A percentile compares a stretch with the other conserved stretches of the same genome.
phyloP scores from a whole-genome alignment of 2,888 invertebrate genomes.

The Andrena dorsata region DNA sequence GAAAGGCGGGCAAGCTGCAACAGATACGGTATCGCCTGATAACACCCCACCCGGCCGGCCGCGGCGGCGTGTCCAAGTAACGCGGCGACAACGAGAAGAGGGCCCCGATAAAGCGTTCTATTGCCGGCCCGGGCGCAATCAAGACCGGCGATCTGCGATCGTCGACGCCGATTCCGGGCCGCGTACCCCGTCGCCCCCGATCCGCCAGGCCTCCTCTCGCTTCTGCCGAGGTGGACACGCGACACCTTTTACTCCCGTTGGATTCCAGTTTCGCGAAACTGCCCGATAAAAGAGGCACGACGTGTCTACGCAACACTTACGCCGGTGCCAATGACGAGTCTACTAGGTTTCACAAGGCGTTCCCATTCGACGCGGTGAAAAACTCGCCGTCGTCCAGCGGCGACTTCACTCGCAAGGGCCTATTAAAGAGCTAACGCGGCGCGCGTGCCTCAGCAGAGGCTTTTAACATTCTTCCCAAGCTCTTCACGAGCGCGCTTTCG shows the following conservation, averaged over 20 bases:
- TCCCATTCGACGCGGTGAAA: slow-evolving; percentile 31
- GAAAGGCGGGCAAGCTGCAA: slow-evolving; percentile 55
- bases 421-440: slow-evolving; percentile 4
- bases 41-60: slow-evolving; percentile 65
- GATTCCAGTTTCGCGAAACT: slow-evolving; percentile 61
- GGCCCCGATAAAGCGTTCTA: slow-evolving; percentile 56
- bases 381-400: slow-evolving; percentile 3
- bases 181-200: neutral
- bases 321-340: slow-evolving; percentile 37
- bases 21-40: slow-evolving; percentile 76
- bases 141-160: slow-evolving; percentile 38
- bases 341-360: slow-evolving; percentile 40
- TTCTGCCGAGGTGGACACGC: slow-evolving; percentile 26
- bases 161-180: slow-evolving; percentile 18
- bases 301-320: slow-evolving; percentile 7
- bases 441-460: neutral
- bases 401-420: neutral
- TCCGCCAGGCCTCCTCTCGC: slow-evolving; percentile 18
- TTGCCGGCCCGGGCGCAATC: slow-evolving; percentile 40
- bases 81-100: slow-evolving; percentile 34
- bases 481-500: too few relatives aligned
- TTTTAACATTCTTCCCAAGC: neutral
- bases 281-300: slow-evolving; percentile 46
- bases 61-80: slow-evolving; percentile 24
- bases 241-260: slow-evolving; percentile 55